phyloP scores from a whole-genome alignment of 2,888 invertebrate genomes.

The Nipponacmea schrenckii region DNA sequence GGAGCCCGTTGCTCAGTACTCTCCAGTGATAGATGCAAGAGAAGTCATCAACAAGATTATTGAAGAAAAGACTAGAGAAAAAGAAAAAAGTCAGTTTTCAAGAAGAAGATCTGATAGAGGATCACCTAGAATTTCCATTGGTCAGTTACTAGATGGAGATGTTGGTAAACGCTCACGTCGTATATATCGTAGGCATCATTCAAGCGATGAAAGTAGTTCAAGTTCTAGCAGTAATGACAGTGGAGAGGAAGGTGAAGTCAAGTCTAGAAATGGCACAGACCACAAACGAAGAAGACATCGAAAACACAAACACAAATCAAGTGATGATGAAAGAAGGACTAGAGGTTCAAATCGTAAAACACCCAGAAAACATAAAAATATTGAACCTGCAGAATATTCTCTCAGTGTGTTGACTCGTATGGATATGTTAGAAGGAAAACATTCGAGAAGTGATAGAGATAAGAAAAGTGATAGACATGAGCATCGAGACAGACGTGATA shows the following conservation, averaged over 20 bases:
- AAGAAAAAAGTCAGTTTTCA: constrained; percentile 25
- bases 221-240: constrained; percentile 11
- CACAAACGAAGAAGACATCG: constrained; percentile 2
- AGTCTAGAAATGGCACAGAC: constrained; percentile 15
- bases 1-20: background rate
- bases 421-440: constrained; percentile 50
- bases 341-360: background rate
- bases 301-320: constrained; percentile 12
- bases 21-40: background rate
- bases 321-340: background rate
- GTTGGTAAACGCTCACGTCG: background rate
- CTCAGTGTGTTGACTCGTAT: background rate
- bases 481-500: constrained; percentile 19
- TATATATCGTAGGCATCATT: background rate
- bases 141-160: background rate
- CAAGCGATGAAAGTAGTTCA: background rate
- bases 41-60: constrained; percentile 9
- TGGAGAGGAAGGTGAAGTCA: constrained; percentile 20
- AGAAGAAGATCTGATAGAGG: background rate
- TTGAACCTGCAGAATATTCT: constrained; percentile 11
- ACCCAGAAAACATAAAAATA: background rate
- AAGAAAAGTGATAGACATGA: constrained; percentile 58
- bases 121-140: background rate
- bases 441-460: constrained; percentile 63
- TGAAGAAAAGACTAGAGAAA: constrained; percentile 6